Evolutionary conservation across 1,140 invertebrate genomes (phyloP), one percentile per base, ranked within the genome.

Genomic region (Plodia interpunctella): DNA sequence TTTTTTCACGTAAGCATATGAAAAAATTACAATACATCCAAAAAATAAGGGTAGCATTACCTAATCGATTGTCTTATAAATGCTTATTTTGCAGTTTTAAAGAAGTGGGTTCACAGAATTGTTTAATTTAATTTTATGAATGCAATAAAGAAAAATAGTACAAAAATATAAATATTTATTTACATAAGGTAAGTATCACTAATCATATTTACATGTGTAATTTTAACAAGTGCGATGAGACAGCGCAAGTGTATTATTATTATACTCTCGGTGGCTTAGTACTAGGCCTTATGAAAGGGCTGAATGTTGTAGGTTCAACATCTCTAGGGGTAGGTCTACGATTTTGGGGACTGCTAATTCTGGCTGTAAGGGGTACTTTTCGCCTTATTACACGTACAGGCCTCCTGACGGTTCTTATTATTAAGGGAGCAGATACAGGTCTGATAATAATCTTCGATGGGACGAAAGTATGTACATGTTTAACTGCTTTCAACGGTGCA

Each of bases 381-480:
- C 83, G 70, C 10, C 56, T 60, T 15, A 74, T 62, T 52, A 72
- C 52, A 13, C 70, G 65, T 1, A 63, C 68, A 30, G 74, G 72
- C 2, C 63, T 55, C 57, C 67, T 70, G 19, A 80, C 50, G 17
- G 57, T 58, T 38, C 64, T 69, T 55, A 74, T 32, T 55, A 68
- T 76, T 13, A 59, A 20, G 13, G 66, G 18, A 56, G 60, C 55
- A 49, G 68, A 68, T 1, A 76, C 68, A 35, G 79, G 81, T 57
- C 82, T 74, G 6, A 87, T 75, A 10, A 87, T 79, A 49, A 88
- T 78, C 60, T 80, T 88, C 1, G 70, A 63, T 53, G 84, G 84
- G 57, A 83, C 72, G 61, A 69, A 88, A 1, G 72, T 76, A 59
- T 88, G 80, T 0, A 81, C 63, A 57, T 82, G 72, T 55, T 75